Percentiles rank a stretch among this genome's conserved stretches.
These are phyloP conservation scores for Ophioninae sp. DNA, from an alignment of 2,888 invertebrate genomes.

Conservation along the genomic window DNA sequence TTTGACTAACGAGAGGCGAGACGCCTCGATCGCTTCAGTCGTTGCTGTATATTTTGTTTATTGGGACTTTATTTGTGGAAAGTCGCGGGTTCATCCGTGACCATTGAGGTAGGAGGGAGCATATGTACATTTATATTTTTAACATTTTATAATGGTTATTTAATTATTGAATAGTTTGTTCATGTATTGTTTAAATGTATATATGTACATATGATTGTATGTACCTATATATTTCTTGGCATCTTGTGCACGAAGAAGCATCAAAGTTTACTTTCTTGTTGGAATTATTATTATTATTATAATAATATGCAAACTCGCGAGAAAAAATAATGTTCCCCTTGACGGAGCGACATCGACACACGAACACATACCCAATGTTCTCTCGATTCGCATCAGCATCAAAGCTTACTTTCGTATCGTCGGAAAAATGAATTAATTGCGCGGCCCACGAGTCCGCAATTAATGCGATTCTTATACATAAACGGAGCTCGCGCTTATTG, in stretches of 20 bases:
- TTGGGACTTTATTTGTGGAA: neutral
- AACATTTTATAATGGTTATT: too few relatives aligned
- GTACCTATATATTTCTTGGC: neutral
- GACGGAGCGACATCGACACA: neutral
- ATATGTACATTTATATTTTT: too few relatives aligned
- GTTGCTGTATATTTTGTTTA: neutral
- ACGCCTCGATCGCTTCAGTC: neutral
- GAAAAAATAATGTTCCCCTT: neutral
- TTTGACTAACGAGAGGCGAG: neutral
- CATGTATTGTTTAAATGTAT: neutral
- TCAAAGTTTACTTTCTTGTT: neutral
- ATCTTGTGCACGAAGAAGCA: neutral
- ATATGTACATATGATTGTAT: neutral
- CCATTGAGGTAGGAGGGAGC: neutral
- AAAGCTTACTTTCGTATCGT: constrained; percentile 36
- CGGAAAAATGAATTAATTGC: constrained; percentile 53
- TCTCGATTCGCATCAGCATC: constrained; percentile 7
- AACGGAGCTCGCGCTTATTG: neutral
- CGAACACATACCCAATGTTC: neutral
- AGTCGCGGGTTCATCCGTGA: neutral
- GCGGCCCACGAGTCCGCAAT: constrained; percentile 38
- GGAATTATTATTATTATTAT: neutral
- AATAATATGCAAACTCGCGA: neutral
- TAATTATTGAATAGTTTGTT: neutral
- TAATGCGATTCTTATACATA: constrained; percentile 35